These are phyloP conservation scores for Agrypnia vestita DNA, from an alignment of 1,140 invertebrate species.

Conservation along the genomic window DNA sequence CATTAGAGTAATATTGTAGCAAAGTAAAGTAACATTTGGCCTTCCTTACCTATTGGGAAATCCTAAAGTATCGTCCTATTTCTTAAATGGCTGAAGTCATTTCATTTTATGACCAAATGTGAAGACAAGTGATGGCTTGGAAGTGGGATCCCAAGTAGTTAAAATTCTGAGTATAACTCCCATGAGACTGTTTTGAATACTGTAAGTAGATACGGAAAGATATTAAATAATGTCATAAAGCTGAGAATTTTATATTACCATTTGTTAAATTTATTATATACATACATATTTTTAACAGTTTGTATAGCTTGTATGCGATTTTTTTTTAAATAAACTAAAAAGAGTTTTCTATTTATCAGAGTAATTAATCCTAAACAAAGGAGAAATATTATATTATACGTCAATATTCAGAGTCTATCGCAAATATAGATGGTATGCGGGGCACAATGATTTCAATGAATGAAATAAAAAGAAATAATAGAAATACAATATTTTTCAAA, in stretches of 20 bases:
- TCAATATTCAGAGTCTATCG: too few species aligned
- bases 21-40: slow-evolving; percentile 37
- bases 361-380: too few species aligned
- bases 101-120: slow-evolving; percentile 13
- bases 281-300: slow-evolving; percentile 2
- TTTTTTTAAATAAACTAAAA: neutral
- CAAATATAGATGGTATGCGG: neutral
- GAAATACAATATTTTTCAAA: too few species aligned
- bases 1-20: slow-evolving; percentile 8
- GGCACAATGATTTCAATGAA: too few species aligned
- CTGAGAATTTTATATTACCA: neutral
- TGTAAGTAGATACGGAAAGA: slow-evolving; percentile 5
- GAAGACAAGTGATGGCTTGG: neutral
- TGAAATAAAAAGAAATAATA: too few species aligned
- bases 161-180: neutral
- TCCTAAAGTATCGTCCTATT: slow-evolving; percentile 8
- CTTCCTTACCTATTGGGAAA: slow-evolving; percentile 24
- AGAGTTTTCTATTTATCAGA: neutral
- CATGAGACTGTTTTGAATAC: slow-evolving; percentile 7
- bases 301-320: neutral
- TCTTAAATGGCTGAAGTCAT: slow-evolving; percentile 9
- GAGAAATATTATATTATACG: neutral
- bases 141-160: too few species aligned
- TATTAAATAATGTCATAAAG: neutral
- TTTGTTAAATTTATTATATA: neutral